These are phyloP conservation scores for Hydrocynus forskahlii DNA, from an alignment of 2,797 vertebrate genomes.

Conservation along the genomic window DNA sequence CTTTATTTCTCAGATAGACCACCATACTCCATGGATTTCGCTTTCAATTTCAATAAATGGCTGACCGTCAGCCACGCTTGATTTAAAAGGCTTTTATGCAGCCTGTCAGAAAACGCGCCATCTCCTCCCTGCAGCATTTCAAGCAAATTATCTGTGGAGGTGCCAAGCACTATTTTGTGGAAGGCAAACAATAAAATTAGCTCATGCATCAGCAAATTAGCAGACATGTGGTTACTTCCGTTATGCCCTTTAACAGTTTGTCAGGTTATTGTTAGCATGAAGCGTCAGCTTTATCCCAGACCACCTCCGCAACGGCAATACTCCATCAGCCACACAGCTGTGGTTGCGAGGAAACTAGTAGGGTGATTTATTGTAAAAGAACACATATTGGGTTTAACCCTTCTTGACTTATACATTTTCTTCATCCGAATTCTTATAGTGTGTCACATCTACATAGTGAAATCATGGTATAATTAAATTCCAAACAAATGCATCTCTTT, in stretches of 20 bases:
- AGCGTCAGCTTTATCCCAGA: not conserved
- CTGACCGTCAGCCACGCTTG: not conserved
- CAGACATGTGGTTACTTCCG: not conserved
- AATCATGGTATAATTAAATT: too few relatives aligned
- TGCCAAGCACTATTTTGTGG: not conserved
- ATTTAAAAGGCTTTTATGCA: conserved; percentile 1
- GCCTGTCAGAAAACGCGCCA: not conserved
- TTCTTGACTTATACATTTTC: too few relatives aligned
- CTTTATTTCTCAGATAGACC: not conserved
- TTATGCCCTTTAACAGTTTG: not conserved
- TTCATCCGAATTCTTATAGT: too few relatives aligned
- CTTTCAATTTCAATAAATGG: conserved; percentile 12
- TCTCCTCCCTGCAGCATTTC: conserved; percentile 2
- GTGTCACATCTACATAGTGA: too few relatives aligned
- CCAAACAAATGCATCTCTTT: too few relatives aligned
- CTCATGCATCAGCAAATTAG: not conserved
- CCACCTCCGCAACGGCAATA: not conserved
- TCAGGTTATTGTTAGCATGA: not conserved
- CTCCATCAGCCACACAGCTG: not conserved
- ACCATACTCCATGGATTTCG: not conserved
- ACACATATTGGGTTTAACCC: too few relatives aligned
- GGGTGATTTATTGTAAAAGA: too few relatives aligned
- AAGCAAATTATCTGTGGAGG: conserved; percentile 11
- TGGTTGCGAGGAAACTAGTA: not conserved
- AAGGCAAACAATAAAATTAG: conserved; percentile 7